phyloP scores from a whole-genome alignment of 2,113 vertebrate species.

The Hyla sarda region DNA sequence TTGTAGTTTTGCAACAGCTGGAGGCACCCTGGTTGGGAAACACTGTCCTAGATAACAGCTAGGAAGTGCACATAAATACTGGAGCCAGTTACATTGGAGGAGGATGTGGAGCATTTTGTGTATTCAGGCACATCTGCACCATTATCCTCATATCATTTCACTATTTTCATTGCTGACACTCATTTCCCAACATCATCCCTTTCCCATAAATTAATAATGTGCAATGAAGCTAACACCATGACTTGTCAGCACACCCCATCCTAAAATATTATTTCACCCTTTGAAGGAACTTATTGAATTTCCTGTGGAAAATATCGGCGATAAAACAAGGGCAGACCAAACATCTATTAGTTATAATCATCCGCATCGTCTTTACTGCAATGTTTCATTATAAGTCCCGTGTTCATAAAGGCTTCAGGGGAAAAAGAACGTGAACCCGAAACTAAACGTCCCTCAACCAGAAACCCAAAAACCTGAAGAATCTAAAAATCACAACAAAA shows the following conservation, averaged over 20 bases:
- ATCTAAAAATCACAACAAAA: background rate
- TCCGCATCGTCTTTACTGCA: background rate
- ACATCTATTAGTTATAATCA: background rate
- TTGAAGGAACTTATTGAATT: slow-evolving; percentile 32
- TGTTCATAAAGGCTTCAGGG: background rate
- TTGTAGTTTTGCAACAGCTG: too few relatives aligned
- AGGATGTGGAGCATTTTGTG: background rate
- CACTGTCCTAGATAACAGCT: slow-evolving; percentile 12
- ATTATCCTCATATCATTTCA: slow-evolving; percentile 23
- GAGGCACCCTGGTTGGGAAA: too few relatives aligned
- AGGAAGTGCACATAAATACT: slow-evolving; percentile 10
- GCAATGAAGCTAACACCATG: slow-evolving; percentile 21
- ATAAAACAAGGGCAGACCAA: slow-evolving; percentile 26
- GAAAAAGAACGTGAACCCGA: background rate
- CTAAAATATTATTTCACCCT: slow-evolving; percentile 37
- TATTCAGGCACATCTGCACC: slow-evolving; percentile 19
- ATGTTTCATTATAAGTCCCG: background rate
- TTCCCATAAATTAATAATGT: slow-evolving; percentile 42
- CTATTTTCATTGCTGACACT: slow-evolving; percentile 10
- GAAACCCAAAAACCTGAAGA: background rate
- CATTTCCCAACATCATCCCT: slow-evolving; percentile 26
- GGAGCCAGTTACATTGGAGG: background rate
- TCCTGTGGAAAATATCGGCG: slow-evolving; percentile 23
- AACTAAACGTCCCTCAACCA: background rate
- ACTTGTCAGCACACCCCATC: background rate